Conservation (phyloP, 2,888 invertebrate genomes). For the Polydrusus tereticollis region DNA sequence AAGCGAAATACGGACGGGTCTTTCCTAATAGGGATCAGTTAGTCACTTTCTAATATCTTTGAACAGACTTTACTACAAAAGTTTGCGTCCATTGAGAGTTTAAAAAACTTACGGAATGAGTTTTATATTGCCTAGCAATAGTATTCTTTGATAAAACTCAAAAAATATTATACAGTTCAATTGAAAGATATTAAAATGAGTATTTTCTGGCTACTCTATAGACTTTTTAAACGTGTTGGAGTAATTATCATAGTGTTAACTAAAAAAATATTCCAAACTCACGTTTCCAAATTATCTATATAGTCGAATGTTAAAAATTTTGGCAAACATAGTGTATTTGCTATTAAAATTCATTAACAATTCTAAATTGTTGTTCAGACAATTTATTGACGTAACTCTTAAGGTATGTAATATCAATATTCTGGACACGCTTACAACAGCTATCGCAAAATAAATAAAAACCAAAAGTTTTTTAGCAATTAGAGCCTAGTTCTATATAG, state of each 20-base stretch:
- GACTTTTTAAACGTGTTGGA: no score
- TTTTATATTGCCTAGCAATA: no score
- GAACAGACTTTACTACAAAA: no score
- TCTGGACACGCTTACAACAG: not conserved
- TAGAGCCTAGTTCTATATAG: no score
- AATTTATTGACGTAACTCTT: not conserved
- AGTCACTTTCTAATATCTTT: no score
- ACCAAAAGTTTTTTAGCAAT: not conserved
- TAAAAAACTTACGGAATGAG: no score
- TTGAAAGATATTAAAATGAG: no score
- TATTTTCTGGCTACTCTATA: not conserved
- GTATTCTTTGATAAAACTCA: no score
- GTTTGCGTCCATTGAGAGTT: no score
- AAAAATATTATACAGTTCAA: no score
- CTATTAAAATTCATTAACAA: not conserved
- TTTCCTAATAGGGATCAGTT: no score
- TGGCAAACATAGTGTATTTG: not conserved
- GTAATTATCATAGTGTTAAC: not conserved
- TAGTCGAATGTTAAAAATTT: not conserved
- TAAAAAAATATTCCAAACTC: not conserved
- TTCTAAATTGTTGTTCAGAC: not conserved
- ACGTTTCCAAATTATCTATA: not conserved
- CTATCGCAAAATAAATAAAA: not conserved
- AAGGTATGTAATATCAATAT: not conserved
- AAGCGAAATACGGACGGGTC: no score